Percentiles rank a stretch among this genome's conserved stretches.
These are phyloP conservation scores for Nymphicus hollandicus DNA, from an alignment of 2,113 vertebrate species.

Conservation along the genomic window DNA sequence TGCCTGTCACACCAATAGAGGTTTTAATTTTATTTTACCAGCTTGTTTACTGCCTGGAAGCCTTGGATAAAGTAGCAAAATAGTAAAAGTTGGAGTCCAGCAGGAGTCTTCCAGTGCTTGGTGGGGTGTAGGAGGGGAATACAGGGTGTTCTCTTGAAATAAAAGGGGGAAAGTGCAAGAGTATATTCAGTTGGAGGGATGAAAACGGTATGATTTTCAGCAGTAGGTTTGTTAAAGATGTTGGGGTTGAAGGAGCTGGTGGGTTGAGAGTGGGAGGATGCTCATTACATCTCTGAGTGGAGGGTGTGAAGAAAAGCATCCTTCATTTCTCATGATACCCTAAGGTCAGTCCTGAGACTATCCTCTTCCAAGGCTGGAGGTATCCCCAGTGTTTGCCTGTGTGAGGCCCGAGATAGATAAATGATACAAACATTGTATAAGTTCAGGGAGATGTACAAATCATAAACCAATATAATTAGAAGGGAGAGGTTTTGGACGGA, in stretches of 20 bases:
- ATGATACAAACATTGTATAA: slow-evolving; percentile 26
- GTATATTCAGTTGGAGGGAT: background rate
- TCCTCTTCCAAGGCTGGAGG: background rate
- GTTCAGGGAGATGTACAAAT: slow-evolving; percentile 61
- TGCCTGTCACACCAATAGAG: slow-evolving; percentile 66
- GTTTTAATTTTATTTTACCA: slow-evolving; percentile 58
- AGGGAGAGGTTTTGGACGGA: slow-evolving; percentile 74
- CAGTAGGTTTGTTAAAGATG: background rate
- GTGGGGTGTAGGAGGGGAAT: background rate
- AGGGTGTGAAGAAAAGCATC: background rate
- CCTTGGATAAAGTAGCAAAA: slow-evolving; percentile 13
- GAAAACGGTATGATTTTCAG: background rate
- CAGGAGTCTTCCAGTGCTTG: background rate
- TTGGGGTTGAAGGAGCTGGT: background rate
- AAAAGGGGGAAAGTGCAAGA: background rate
- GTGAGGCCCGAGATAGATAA: slow-evolving; percentile 37
- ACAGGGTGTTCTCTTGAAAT: background rate
- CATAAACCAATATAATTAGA: slow-evolving; percentile 69
- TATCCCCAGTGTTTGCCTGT: background rate
- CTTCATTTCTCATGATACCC: background rate
- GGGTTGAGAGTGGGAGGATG: background rate
- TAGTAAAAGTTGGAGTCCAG: background rate
- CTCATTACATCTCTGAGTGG: background rate
- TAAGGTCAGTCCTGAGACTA: background rate
- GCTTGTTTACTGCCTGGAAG: slow-evolving; percentile 60